These are phyloP conservation scores for Adrianichthys oophorus DNA, from an alignment of 2,797 vertebrate species.

Conservation along the genomic window DNA sequence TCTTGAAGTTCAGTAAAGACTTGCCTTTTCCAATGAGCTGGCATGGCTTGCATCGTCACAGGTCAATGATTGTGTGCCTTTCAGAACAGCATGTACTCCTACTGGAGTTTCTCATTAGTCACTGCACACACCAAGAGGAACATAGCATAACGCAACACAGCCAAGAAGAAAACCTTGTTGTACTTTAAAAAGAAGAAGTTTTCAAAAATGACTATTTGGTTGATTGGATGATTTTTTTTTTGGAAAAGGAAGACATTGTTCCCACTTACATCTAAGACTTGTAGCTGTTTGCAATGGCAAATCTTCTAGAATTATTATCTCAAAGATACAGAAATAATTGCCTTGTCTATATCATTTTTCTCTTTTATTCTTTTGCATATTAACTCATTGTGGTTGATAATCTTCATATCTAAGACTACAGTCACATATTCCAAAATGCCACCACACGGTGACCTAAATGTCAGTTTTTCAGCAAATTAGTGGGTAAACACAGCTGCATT, in stretches of 20 bases:
- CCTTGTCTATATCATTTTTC: not conserved
- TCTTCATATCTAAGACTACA: too few species aligned
- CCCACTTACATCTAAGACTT: not conserved
- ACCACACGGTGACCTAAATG: too few species aligned
- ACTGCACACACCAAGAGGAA: slow-evolving; percentile 52
- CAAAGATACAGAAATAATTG: slow-evolving; percentile 6
- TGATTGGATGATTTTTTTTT: not conserved
- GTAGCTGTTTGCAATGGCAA: not conserved
- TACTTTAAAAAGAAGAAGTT: slow-evolving; percentile 26
- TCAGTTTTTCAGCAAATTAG: too few species aligned
- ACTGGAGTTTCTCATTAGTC: slow-evolving; percentile 62
- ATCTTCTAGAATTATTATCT: slow-evolving; percentile 3
- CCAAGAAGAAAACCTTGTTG: slow-evolving; percentile 41
- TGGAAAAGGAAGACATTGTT: not conserved
- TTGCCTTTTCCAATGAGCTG: slow-evolving; percentile 64
- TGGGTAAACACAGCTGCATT: too few species aligned
- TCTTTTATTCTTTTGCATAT: not conserved
- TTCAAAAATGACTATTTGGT: not conserved
- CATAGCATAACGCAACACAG: slow-evolving; percentile 46
- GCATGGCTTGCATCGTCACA: slow-evolving; percentile 64
- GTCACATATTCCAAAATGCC: too few species aligned
- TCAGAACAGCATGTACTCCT: slow-evolving; percentile 62
- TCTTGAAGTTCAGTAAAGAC: slow-evolving; percentile 39
- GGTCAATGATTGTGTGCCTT: slow-evolving; percentile 45
- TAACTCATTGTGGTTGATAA: too few species aligned